These are phyloP conservation scores for Orycteropus afer DNA, from an alignment of 2,113 vertebrate species.

Conservation along the genomic window DNA sequence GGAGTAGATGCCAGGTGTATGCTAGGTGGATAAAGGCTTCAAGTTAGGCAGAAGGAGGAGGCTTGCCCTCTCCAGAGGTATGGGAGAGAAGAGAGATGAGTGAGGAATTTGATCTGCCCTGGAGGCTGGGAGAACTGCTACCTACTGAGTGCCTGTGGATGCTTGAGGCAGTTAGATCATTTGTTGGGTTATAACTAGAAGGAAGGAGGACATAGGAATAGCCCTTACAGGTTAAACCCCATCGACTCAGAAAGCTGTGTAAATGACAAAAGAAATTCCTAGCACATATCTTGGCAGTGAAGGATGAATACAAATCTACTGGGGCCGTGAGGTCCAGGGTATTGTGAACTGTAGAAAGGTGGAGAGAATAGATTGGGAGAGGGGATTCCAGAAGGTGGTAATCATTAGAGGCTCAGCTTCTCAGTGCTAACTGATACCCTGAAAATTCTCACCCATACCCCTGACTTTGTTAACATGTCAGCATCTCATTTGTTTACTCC, in stretches of 20 bases:
- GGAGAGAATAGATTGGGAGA: not conserved
- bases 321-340: not conserved
- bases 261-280: conserved; percentile 27
- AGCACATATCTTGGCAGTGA: not conserved
- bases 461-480: not conserved
- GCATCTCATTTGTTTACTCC: conserved; percentile 41
- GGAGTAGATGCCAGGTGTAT: not conserved
- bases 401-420: conserved; percentile 22
- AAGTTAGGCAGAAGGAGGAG: conserved; percentile 26
- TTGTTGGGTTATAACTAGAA: conserved; percentile 1
- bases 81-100: not conserved
- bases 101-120: not conserved
- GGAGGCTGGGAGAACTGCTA: not conserved
- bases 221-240: not conserved
- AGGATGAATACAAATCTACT: not conserved
- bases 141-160: not conserved
- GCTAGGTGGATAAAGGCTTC: not conserved
- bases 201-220: not conserved
- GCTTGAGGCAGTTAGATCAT: not conserved
- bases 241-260: not conserved
- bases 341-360: not conserved
- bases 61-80: not conserved
- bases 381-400: not conserved
- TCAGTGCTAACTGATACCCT: not conserved
- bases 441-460: conserved; percentile 12